Conservation (phyloP, 2,797 vertebrate species). For the Chelonia mydas region DNA sequence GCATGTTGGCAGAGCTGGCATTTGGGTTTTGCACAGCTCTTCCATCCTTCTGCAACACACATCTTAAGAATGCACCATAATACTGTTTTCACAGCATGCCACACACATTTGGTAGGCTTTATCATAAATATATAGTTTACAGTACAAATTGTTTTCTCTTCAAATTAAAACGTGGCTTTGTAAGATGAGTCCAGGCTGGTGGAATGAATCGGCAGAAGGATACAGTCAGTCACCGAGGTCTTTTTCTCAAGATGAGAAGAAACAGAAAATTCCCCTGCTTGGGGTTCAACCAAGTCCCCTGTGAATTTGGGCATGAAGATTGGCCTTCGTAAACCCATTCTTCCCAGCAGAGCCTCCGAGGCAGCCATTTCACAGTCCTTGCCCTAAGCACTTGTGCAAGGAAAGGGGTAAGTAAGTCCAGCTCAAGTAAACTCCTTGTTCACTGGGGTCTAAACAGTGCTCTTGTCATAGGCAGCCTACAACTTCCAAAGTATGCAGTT, state of each 20-base stretch:
- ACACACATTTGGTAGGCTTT: background rate
- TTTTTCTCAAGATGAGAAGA: background rate
- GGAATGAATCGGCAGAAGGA: background rate
- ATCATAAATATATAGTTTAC: background rate
- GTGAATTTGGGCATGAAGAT: background rate
- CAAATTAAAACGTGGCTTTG: background rate
- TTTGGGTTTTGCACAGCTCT: background rate
- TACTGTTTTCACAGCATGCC: background rate
- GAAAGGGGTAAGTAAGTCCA: background rate
- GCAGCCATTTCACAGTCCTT: background rate
- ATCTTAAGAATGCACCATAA: background rate
- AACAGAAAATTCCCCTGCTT: background rate
- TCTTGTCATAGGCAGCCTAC: background rate
- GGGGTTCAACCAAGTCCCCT: background rate
- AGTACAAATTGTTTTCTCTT: background rate
- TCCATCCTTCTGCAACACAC: background rate
- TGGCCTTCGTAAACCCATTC: background rate
- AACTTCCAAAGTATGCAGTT: slow-evolving; percentile 24
- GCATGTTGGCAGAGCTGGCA: fast-evolving
- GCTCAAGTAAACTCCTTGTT: background rate
- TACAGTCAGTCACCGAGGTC: background rate
- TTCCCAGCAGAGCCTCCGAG: background rate
- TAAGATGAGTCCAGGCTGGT: background rate
- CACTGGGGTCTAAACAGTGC: background rate
- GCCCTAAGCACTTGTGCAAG: background rate